Base-by-base conservation (phyloP, 1,140 invertebrate species). In the Phthorimaea operculella region DNA sequence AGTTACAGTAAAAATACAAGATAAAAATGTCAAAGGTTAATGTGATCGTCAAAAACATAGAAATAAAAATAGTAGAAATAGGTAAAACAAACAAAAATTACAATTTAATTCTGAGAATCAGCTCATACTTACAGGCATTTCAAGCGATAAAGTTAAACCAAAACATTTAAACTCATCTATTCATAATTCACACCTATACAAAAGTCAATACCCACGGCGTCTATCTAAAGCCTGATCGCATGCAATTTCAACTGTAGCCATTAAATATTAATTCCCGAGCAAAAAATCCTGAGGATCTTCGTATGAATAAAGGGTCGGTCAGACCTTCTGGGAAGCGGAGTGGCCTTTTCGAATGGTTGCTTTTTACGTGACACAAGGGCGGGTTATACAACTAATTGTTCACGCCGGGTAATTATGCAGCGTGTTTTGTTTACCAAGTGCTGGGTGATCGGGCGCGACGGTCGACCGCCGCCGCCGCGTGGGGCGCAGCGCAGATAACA, bases 371-470 rank as follows among this genome's bases (percentile, higher is more conserved):
- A 74, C 71, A 79, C 70, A 78, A 78, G 72, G 65, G 68, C 68
- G 67, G 74, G 70, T 76, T 79, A 76, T 75, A 80, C 80, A 80
- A 81, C 73, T 81, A 83, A 81, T 81, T 80, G 80, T 83, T 80
- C 72, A 74, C 78, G 70, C 75, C 69, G 69, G 66, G 74, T 79
- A 79, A 79, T 83, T 79, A 77, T 80, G 66, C 71, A 68, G 59
- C 63, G 67, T 59, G 73, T 75, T 77, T 73, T 77, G 70, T 77
- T 78, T 75, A 72, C 61, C 49, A 51, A 50, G 67, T 63, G 63
- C 66, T 63, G 66, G 62, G 51, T 55, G 58, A 57, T 52, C 55
- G 57, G 60, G 57, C 50, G 61, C 55, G 60, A 54, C 48, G 39
- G 3, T 21, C 9, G 47, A 16, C 36, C 44, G 55, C 47, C 47